Base-by-base conservation (phyloP, 2,888 invertebrate species). In the Drosophila putrida region DNA sequence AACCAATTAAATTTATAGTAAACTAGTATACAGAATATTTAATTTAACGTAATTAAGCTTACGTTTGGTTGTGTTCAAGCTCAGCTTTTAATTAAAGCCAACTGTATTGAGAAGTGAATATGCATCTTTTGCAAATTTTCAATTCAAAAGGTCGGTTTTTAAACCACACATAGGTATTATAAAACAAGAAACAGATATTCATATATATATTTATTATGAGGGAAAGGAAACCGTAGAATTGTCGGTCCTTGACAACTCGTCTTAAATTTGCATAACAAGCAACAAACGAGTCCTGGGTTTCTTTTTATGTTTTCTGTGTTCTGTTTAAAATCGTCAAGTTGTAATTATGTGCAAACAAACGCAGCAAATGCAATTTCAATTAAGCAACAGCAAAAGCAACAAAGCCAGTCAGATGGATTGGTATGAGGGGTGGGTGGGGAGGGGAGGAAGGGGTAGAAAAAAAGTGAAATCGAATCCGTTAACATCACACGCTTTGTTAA, bases 301-400 rank as follows among this genome's bases (percentile, higher is more conserved):
- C 57, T 36, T 46, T n/a, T 43, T 33, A 31, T 8, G 33, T 54
- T 8, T 5, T 49, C 59, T 36, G 61, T 39, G 10, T 50, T 36
- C 46, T 38, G 61, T 57, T 6, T 61, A 53, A 62, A 62, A 72
- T 66, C 53, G 60, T 67, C 71, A 69, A 55, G 65, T 73, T 66
- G 75, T 79, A 82, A 83, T 85, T 88, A 85, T 86, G 83, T 71
- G 67, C 80, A 88, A 85, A 88, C 80, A 84, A 85, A 83, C 68
- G 72, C 78, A 60, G 71, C 70, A 88, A 84, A 84, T 84, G 80
- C 71, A 85, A 84, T 84, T 88, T 75, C 83, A 84, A 84, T 88
- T 84, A 84, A 82, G 74, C 55, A 74, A 64, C 44, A 11, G 35
- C 50, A 70, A 55, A 44, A 44, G 38, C 44, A 61, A 58, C 58